Base-by-base conservation (phyloP, 2,113 vertebrate genomes). In the Dasyprocta punctata region DNA sequence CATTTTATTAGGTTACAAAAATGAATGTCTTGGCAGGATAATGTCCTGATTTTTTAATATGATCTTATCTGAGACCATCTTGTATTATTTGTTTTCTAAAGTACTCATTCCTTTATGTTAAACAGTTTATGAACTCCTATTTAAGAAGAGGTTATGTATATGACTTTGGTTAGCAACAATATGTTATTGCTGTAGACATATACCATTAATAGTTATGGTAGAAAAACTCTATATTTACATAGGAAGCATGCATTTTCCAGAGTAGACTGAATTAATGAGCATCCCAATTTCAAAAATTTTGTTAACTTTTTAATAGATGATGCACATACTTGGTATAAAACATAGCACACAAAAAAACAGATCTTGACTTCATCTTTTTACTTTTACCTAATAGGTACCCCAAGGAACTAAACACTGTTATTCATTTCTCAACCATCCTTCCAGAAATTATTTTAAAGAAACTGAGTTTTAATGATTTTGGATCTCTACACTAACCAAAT, bases 41-140 rank as follows among this genome's bases (percentile, higher is more conserved):
- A 67, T 75, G 82, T 89, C 78, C n/a, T 95, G 19, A 87, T 83
- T 87, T 69, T 56, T 84, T 71, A 85, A 5, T 44, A 65, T 58
- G 60, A 86, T 7, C 8, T 94, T 96, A 89, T 81, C 13, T 89
- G 47, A 90, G 83, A 73, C 84, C 11, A 92, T 17, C 4, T 10
- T 71, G 13, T 36, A 77, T 58, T 73, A 47, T 30, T 52, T 73
- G 73, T 85, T 94, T 95, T 89, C 54, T 82, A 92, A 92, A 85
- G 86, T 81, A 73, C 63, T 85, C 84, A 90, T 20, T 20, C 6
- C 38, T 65, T 93, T 80, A 90, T 56, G 33, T 49, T 83, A 73
- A 90, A 65, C 10, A 83, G 30, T 77, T 38, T 54, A 56, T 61
- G 11, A 69, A 33, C 19, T 77, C 26, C 67, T 30, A 77, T 33